Conservation (phyloP, 2,113 vertebrate genomes). For the Pollimyrus isidori region DNA sequence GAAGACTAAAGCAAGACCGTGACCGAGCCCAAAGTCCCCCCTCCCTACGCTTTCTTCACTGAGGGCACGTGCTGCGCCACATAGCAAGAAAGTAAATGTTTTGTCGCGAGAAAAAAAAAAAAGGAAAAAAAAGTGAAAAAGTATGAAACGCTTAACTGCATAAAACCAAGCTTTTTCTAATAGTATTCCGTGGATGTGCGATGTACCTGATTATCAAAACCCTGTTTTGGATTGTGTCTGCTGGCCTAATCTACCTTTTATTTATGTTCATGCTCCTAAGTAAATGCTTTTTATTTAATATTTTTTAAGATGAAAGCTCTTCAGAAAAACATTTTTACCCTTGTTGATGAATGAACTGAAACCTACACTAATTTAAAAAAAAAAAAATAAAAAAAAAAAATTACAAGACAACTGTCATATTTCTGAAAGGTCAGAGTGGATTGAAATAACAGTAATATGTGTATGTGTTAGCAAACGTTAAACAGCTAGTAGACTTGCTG, state of each 20-base stretch:
- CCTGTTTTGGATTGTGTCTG: constrained; percentile 59
- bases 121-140: not conserved
- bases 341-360: not conserved
- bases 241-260: constrained; percentile 46
- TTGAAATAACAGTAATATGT: not conserved
- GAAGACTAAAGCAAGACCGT: not conserved
- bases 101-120: constrained; percentile 7
- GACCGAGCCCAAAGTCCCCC: not conserved
- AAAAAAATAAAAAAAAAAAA: not conserved
- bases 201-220: constrained; percentile 60
- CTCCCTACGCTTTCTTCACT: constrained; percentile 38
- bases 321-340: not conserved
- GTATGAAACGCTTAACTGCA: constrained; percentile 40
- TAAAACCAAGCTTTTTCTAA: constrained; percentile 49
- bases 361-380: not conserved
- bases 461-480: not conserved
- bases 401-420: not conserved
- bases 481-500: not conserved
- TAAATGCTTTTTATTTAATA: constrained; percentile 42
- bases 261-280: constrained; percentile 41
- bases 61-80: constrained; percentile 31
- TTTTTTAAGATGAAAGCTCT: constrained; percentile 13
- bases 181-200: constrained; percentile 60
- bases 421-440: not conserved
- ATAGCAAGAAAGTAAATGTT: constrained; percentile 12